Evolutionary conservation across 92 coral and sea anemone species (phyloP), one percentile per base, ranked within the genome.

Genomic region (Scolanthus callimorphus): DNA sequence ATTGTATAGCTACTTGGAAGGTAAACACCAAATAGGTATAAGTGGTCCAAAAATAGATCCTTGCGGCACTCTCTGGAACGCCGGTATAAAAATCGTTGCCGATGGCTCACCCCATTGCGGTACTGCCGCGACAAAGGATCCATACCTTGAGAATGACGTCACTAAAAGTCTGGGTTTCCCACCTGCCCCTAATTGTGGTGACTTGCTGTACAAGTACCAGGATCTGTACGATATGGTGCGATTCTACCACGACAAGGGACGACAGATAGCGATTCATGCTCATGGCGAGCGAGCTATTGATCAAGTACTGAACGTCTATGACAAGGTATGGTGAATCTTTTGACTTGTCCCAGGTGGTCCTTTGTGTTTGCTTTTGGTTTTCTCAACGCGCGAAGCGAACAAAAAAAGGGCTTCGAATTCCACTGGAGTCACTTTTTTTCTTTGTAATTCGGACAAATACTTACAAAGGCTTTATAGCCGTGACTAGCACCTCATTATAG

Each of bases 81-180:
- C 74, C 15, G 95, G 95, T 10, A 67, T 71, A 17, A 86, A 86
- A 65, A 54, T 86, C 49, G 11, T 77, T 15, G 55, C 49, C 37
- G 95, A 86, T 58, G 95, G 95, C 10, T 86, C 95, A 11, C 95
- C 95, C 11, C 95, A 82, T 22, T 71, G 89, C 55, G 95, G 89
- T 0, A 71, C 95, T 0, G 59, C 63, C 24, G 95, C 95, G 20
- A 55, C 70, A 10, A 58, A 72, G 17, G 85, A 81, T 20, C 85
- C 95, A 2, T 86, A 25, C 31, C 60, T 82, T 3, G 58, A 64
- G 1, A 76, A 60, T 45, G 45, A 83, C 24, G 24, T 72, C 31
- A 77, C 95, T 8, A 47, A 72, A 28, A 66, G 25, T 15, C 79
- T 86, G 25, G 82, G 79, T 12, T 86, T 86, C 27, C 89, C 83